phyloP scores from a whole-genome alignment of 2,113 vertebrate genomes.

The Malurus elegans region DNA sequence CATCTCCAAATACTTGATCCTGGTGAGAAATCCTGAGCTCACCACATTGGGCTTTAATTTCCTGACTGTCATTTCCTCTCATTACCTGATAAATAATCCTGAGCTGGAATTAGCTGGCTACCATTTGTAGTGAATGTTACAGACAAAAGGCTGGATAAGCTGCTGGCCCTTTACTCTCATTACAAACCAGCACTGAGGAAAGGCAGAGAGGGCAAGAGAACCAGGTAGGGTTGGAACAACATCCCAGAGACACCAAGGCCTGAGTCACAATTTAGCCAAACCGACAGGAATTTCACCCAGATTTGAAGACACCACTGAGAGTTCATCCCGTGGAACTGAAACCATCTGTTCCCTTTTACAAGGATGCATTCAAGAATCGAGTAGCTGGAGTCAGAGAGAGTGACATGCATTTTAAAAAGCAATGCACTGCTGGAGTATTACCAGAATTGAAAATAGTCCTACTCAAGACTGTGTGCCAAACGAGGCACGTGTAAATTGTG shows the following conservation, averaged over 20 bases:
- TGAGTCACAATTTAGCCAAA: not conserved
- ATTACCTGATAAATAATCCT: not conserved
- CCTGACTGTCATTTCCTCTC: not conserved
- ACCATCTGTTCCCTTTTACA: slow-evolving; percentile 60
- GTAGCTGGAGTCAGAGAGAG: slow-evolving; percentile 22
- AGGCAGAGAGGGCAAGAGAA: not conserved
- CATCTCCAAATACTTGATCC: not conserved
- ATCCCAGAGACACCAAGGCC: not conserved
- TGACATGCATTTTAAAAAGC: slow-evolving; percentile 48
- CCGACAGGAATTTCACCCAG: not conserved
- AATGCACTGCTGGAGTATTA: not conserved
- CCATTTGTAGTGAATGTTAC: not conserved
- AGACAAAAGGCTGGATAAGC: not conserved
- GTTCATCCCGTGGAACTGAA: slow-evolving; percentile 43
- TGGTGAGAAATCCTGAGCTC: not conserved
- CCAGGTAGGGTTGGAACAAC: not conserved
- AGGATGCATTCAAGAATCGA: slow-evolving; percentile 52
- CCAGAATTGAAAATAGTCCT: slow-evolving; percentile 1
- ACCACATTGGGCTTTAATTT: not conserved
- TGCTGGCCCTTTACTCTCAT: not conserved
- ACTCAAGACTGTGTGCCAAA: not conserved
- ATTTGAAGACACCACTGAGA: slow-evolving; percentile 11
- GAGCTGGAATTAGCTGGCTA: not conserved
- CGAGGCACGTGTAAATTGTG: not conserved
- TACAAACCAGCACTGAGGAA: not conserved